Base-by-base conservation (phyloP, 2,113 vertebrate species). In the Heterotis niloticus region DNA sequence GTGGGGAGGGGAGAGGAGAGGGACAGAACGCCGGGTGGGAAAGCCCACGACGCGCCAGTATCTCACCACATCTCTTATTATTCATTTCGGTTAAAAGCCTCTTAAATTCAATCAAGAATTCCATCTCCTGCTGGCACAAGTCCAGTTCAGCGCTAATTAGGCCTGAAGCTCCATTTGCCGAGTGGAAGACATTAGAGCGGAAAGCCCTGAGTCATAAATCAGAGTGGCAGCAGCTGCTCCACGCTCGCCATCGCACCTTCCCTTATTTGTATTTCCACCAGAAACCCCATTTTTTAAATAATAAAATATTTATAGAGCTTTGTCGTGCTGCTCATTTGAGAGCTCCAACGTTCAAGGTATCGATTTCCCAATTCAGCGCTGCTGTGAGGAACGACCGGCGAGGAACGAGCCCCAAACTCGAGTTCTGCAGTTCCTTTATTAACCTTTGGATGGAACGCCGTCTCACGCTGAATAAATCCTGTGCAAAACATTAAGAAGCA, bases 51-150 rank as follows among this genome's bases (percentile, higher is more conserved):
- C 11, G 20, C 20, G 14, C 59, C 59, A 3, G 1, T 66, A 17
- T 62, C 59, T 62, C 59, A 11, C 59, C 34, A 71, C 69, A 52
- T 3, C 69, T 17, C 44, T 26, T 52, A 51, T n/a, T 52, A 52
- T 52, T 20, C 10, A 71, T 71, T 71, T 71, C 44, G 20, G 44
- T 52, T 52, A 51, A 51, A 71, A 71, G 44, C 26, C 67, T 4
- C 26, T 29, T 69, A 11, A 69, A 69, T 69, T 69, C 67, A 69
- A 34, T 69, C 67, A 69, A 28, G 13, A 52, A 26, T 52, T 52
- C 69, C 69, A 71, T 71, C 34, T 52, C 14, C 44, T 3, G 51
- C 28, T 71, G 69, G 69, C 29, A 29, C 5, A 51, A 26, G 13
- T 51, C 44, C 69, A 71, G 44, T 0, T 1, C 14, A 5, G 13